These are phyloP conservation scores for Molothrus ater DNA, from an alignment of 2,797 vertebrate species.

Conservation along the genomic window DNA sequence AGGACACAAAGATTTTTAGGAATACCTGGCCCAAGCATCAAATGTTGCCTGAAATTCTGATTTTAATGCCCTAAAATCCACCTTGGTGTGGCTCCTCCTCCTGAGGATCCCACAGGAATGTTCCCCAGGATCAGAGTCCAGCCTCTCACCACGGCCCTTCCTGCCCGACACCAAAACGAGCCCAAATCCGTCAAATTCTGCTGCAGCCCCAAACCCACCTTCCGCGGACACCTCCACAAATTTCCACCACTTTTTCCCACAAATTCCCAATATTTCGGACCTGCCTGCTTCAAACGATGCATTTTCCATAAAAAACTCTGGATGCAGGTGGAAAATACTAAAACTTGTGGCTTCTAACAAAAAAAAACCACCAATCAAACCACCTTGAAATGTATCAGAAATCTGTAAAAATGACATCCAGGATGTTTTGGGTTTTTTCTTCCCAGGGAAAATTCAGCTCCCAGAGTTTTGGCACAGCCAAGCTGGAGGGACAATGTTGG, in stretches of 20 bases:
- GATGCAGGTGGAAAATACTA: rapidly evolving
- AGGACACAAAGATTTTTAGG: rapidly evolving
- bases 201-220: background rate
- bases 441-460: too few relatives aligned
- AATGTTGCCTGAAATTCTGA: rapidly evolving
- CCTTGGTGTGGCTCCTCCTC: background rate
- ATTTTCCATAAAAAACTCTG: rapidly evolving
- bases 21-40: rapidly evolving
- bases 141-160: rapidly evolving
- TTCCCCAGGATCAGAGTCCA: background rate
- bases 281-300: rapidly evolving
- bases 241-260: background rate
- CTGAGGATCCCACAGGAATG: rapidly evolving
- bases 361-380: background rate
- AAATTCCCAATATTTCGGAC: rapidly evolving
- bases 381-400: rapidly evolving
- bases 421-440: background rate
- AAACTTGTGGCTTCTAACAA: background rate
- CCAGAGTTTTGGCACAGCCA: rapidly evolving
- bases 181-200: background rate
- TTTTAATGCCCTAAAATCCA: background rate
- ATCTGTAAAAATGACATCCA: rapidly evolving
- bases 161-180: rapidly evolving
- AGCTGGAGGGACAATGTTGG: background rate
- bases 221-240: rapidly evolving